These are phyloP conservation scores for Lycorma delicatula DNA, from an alignment of 1,140 invertebrate genomes.

Conservation along the genomic window DNA sequence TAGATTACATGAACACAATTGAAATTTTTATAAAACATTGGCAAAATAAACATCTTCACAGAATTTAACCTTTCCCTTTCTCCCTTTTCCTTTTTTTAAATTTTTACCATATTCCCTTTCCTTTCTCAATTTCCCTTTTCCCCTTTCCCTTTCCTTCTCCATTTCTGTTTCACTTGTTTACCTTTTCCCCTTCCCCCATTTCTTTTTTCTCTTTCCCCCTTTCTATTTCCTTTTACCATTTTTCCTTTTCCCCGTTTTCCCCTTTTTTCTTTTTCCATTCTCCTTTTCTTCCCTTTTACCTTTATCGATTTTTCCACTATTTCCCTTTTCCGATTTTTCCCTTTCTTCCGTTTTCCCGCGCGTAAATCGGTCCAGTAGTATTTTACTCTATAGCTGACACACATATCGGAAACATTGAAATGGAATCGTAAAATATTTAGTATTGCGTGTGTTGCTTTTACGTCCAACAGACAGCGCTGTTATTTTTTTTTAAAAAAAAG, in stretches of 20 bases:
- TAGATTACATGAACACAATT: too few species aligned
- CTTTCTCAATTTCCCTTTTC: neutral
- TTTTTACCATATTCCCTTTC: slow-evolving; percentile 20
- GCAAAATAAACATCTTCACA: too few species aligned
- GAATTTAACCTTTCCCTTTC: too few species aligned
- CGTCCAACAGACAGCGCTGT: too few species aligned
- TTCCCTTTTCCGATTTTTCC: slow-evolving; percentile 8
- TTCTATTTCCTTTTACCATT: neutral
- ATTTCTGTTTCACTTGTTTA: slow-evolving; percentile 2
- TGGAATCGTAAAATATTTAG: too few species aligned
- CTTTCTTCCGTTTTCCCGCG: neutral
- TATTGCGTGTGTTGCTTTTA: too few species aligned
- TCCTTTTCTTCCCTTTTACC: slow-evolving; percentile 26
- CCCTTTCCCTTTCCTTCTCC: slow-evolving; percentile 15
- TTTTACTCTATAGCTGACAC: too few species aligned
- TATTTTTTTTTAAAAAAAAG: too few species aligned
- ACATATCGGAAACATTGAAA: too few species aligned
- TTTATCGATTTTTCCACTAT: slow-evolving; percentile 26
- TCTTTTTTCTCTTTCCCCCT: neutral
- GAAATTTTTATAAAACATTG: too few species aligned
- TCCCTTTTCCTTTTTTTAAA: slow-evolving; percentile 3
- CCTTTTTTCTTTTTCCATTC: neutral
- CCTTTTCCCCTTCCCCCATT: neutral
- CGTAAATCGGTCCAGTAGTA: too few species aligned
- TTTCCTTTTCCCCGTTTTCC: neutral